phyloP scores from a whole-genome alignment of 1,140 invertebrate species.

The Octopus sinensis region DNA sequence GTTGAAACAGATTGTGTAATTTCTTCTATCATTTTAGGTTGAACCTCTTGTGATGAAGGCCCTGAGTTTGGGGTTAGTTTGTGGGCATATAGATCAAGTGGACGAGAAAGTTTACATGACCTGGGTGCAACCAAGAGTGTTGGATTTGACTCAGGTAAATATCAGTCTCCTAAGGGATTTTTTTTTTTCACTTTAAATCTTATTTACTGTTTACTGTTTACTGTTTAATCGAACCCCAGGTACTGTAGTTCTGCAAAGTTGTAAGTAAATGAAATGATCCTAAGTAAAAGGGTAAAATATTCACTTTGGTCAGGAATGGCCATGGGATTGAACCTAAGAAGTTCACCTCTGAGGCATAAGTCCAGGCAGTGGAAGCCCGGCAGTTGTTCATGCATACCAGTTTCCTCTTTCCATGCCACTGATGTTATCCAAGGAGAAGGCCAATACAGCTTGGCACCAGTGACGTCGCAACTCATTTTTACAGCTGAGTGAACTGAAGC shows the following conservation, averaged over 20 bases:
- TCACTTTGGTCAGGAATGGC: neutral
- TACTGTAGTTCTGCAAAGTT: neutral
- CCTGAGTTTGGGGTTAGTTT: conserved; percentile 87
- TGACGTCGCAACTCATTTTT: too few species aligned
- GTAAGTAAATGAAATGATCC: conserved; percentile 13
- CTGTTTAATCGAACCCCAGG: conserved; percentile 10
- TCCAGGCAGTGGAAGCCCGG: too few species aligned
- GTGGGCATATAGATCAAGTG: conserved; percentile 94
- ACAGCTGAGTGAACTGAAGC: too few species aligned
- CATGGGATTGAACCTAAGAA: too few species aligned
- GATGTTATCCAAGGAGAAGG: too few species aligned
- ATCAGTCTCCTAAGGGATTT: neutral
- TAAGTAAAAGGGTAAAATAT: neutral
- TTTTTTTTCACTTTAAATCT: too few species aligned
- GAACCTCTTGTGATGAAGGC: conserved; percentile 98
- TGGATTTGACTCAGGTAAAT: conserved; percentile 69
- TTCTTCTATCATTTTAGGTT: conserved; percentile 65
- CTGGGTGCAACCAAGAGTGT: conserved; percentile 89
- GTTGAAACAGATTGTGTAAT: too few species aligned
- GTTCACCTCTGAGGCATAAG: too few species aligned
- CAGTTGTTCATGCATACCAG: too few species aligned
- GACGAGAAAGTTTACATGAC: conserved; percentile 75
- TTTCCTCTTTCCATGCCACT: too few species aligned
- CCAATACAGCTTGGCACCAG: too few species aligned
- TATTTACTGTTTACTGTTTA: neutral